Evolutionary conservation across 92 coral and sea anemone genomes (phyloP), one percentile per base, ranked within the genome.

Genomic region (Umimayanthus kanabou): DNA sequence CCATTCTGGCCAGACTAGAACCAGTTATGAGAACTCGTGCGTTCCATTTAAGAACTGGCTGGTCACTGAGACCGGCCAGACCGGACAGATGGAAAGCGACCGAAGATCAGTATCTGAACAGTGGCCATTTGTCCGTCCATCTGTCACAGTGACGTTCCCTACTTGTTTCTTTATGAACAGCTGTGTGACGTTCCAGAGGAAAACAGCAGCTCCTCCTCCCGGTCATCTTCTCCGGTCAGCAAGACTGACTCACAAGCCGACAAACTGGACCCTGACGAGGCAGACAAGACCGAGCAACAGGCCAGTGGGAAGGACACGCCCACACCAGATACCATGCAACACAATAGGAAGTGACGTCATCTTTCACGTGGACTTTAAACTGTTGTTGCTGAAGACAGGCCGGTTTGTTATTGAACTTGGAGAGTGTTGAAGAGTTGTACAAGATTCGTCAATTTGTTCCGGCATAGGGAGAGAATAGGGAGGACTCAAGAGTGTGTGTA

Each of bases 121-220:
- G 37, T 33, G 37, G 37, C 37, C 37, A 33, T 33, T 33, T 50
- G 15, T 50, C 50, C 7, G 15, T 16, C 53, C 15, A 50, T 16
- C 77, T 73, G n/a, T 33, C 43, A 23, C 69, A 61, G 25, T 61
- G 14, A 61, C 22, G 69, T 61, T 61, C 9, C 9, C 8, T 25
- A 61, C 25, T 64, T 83, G 45, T 30, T 49, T 69, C 25, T 39
- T 5, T 40, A 0, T 70, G 26, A 80, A 69, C 77, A 83, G 87
- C 65, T 83, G 26, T 83, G 87, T 83, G 87, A 83, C 42, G 57
- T 83, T 23, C 87, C 87, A 7, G 87, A 83, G 40, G 87, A 69
- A 30, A 83, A 69, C 65, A 83, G 87, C 18, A 69, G 78, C 66
- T 83, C 87, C 37, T 83, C 87, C 11, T 83, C 87, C 22, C 87